Conservation (phyloP, 2,113 vertebrate genomes). For the Arenaria interpres region DNA sequence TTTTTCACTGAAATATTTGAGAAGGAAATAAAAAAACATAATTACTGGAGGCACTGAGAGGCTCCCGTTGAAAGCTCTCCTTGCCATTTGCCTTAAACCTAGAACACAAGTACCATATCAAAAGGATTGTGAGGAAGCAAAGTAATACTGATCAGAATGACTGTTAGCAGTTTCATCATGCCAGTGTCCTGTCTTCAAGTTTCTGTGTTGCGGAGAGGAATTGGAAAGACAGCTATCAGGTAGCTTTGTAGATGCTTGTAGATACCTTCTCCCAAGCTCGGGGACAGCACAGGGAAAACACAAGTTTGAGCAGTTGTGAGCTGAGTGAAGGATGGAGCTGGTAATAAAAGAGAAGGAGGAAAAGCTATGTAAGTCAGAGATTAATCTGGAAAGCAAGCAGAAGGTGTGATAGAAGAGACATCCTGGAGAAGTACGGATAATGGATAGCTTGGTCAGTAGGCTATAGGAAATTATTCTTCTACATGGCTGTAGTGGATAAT, state of each 20-base stretch:
- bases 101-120: not conserved
- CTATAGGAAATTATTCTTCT: not conserved
- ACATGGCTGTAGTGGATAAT: not conserved
- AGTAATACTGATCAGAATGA: not conserved
- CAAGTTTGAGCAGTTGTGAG: not conserved
- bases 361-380: not conserved
- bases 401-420: not conserved
- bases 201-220: not conserved
- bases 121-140: not conserved
- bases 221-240: not conserved
- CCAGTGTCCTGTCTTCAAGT: not conserved
- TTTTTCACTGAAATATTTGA: not conserved
- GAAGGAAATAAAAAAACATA: not conserved
- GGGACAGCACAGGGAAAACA: not conserved
- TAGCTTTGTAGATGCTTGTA: not conserved
- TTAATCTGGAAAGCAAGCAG: not conserved
- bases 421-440: not conserved
- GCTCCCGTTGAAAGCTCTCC: not conserved
- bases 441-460: not conserved
- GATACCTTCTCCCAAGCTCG: not conserved
- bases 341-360: not conserved
- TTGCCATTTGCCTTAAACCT: not conserved
- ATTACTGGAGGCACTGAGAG: not conserved
- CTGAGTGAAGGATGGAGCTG: not conserved
- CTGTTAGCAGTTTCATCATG: not conserved